Base-by-base conservation (phyloP, 2,797 vertebrate genomes). In the Hoplostethus atlanticus region DNA sequence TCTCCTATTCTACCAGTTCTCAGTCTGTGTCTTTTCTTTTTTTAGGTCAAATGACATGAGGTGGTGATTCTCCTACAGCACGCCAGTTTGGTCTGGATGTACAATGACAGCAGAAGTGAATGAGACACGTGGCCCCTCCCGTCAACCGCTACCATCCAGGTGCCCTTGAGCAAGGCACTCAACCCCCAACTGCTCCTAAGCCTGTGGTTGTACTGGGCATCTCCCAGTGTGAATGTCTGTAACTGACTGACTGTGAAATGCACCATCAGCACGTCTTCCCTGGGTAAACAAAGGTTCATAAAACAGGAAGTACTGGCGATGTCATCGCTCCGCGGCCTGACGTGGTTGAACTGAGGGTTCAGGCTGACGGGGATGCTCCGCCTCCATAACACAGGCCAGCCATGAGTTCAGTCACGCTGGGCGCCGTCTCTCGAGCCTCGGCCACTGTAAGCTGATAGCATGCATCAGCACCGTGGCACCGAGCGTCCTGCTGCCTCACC, bases 391-490 rank as follows among this genome's bases (percentile, higher is more conserved):
- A 88, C 86, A 36, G 85, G 86, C 67, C 87, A 88, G 80, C 81
- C 79, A 81, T 92, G 87, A 91, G 81, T 64, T 79, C 50, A 50
- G 64, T 62, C 31, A 21, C 21, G 21, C 21, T 21, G 21, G 21
- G 21, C 21, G 21, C 21, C 21, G 21, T 21, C 21, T 21, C 21
- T 1, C 21, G 21, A 47, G 47, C 72, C 64, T 81, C 76, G 66
- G 63, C 80, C 86, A 91, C 80, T 50, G 48, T 79, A 62, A 92
- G 89, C 79, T 90, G 89, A 91, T 91, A 90, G 47, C 68, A 92
- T 92, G 89, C 84, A 79, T 66, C 77, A 42, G 63, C 76, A 71
- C 68, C 3, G 64, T 68, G 84, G 68, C 57, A 74, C 65, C 57
- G 15, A 56, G 68, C 83, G 76, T 79, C 77, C 79, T 68, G 74